Base-by-base conservation (phyloP, 2,113 vertebrate species). In the Urocitellus parryii region DNA sequence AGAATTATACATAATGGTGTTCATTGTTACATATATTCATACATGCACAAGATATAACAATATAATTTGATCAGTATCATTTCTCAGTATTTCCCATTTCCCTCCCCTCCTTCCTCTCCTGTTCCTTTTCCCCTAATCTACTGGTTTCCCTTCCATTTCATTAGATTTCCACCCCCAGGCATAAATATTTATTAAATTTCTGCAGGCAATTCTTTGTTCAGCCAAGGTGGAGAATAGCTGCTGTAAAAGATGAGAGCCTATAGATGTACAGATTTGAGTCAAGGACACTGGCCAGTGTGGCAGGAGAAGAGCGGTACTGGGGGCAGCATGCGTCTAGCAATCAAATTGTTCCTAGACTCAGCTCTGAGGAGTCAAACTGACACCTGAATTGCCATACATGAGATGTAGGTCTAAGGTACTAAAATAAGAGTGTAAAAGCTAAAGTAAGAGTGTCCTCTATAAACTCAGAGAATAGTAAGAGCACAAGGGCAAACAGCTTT, bases 111-210 rank as follows among this genome's bases (percentile, higher is more conserved):
- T 63, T 24, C 24, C 24, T 63, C 24, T 25, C 61, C 61, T 63
- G 25, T 24, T 63, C 24, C 61, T 18, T 63, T 63, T 63, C 61
- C 61, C 25, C 25, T 63, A 25, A 63, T 63, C 61, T 63, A 63
- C 25, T 63, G 61, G 61, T 63, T 27, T 63, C 61, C 61, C 61
- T 63, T 63, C 61, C 61, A 63, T 63, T 63, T 63, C 61, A 63
- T 63, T 63, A 63, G 25, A 63, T 63, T 25, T 25, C 25, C 25
- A 63, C 24, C 61, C 58, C 24, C 9, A 27, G 65, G 56, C 65
- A 81, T 85, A 63, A 68, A 56, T 92, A 88, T 83, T 95, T 89
- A 87, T 51, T 90, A 93, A 74, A 58, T 94, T 78, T 81, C n/a
- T 37, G 72, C 45, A 89, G 67, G 58, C 77, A 77, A 61, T 88